A percentile compares a stretch with the other conserved stretches of the same genome.
These are phyloP conservation scores for Erynnis tages DNA, from an alignment of 2,888 invertebrate species.

Conservation along the genomic window DNA sequence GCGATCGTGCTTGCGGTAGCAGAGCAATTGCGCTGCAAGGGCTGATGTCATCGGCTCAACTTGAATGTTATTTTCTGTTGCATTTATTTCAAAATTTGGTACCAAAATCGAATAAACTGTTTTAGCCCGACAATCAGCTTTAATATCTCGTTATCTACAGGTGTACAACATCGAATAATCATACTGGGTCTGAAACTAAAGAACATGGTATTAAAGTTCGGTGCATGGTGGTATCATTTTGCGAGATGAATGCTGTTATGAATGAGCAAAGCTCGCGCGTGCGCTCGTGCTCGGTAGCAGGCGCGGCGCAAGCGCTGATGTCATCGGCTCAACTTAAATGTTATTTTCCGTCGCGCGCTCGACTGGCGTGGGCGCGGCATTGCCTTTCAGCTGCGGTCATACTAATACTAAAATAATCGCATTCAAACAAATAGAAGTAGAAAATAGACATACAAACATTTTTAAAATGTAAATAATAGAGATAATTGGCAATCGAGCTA, in stretches of 20 bases:
- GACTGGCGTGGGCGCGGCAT: conserved; percentile 66
- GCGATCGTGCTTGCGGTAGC: conserved; percentile 55
- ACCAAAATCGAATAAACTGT: no score
- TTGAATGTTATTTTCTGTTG: conserved; percentile 76
- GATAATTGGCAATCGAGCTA: no score
- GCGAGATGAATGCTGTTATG: conserved; percentile 29
- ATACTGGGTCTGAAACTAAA: no score
- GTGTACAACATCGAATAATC: no score
- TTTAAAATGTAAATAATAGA: no score
- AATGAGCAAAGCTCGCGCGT: conserved; percentile 40
- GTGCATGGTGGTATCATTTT: no score
- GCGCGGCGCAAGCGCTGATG: conserved; percentile 73
- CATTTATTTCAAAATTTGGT: no score
- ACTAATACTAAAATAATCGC: conserved; percentile 32
- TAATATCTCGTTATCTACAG: no score
- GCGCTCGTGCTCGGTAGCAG: conserved; percentile 56
- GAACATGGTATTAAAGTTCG: background rate
- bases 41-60: conserved; percentile 77
- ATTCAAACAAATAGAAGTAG: background rate
- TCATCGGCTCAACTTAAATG: conserved; percentile 75
- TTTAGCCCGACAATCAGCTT: no score
- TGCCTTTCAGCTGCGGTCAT: conserved; percentile 51
- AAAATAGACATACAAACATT: no score
- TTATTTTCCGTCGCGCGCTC: conserved; percentile 70
- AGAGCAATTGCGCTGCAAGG: conserved; percentile 65